Base-by-base conservation (phyloP, 1,140 invertebrate species). In the Yoshiicerus persimilis region DNA sequence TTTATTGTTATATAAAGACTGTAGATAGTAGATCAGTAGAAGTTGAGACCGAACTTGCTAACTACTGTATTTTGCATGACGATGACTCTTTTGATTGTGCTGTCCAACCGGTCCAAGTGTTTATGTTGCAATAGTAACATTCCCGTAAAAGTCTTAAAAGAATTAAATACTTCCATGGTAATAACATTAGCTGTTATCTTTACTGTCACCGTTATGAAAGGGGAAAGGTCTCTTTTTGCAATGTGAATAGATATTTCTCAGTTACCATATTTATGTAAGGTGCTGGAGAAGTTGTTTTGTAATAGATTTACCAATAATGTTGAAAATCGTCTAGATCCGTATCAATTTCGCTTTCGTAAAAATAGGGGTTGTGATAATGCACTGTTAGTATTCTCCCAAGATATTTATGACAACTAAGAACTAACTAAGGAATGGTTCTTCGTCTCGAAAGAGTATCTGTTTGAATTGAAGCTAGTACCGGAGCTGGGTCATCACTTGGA, bases 191-290 rank as follows among this genome's bases (percentile, higher is more conserved):
- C 20, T 0, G 1, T 64, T 0, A 25, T 64, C 1, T 64, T 87
- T 30, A 47, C n/a, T 80, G 11, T 32, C 30, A 4, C 87, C 87
- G 0, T 25, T 88, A 4, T 88, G 85, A n/a, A 88, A 88, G 85
- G 47, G 62, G n/a, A 88, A 86, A 75, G 83, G 87, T n/a, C 16
- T 23, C 32, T 2, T 16, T 25, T 10, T 23, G 16, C 9, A n/a
- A 39, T 38, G 25, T 47, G 5, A 84, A 6, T 20, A 47, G 27
- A 80, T 1, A 88, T 84, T 9, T 16, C 56, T 11, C 4, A 32
- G 10, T n/a, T 85, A 0, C 11, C 70, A 36, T 41, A 66, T 70
- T n/a, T 84, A 2, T 23, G 13, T 66, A 88, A 88, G 27, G 36
- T 85, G 9, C 70, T 88, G 27, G 87, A 88, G 25, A 88, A 66